Evolutionary conservation across 2,888 invertebrate species (phyloP).

Genomic region (Eremobia ochroleuca): DNA sequence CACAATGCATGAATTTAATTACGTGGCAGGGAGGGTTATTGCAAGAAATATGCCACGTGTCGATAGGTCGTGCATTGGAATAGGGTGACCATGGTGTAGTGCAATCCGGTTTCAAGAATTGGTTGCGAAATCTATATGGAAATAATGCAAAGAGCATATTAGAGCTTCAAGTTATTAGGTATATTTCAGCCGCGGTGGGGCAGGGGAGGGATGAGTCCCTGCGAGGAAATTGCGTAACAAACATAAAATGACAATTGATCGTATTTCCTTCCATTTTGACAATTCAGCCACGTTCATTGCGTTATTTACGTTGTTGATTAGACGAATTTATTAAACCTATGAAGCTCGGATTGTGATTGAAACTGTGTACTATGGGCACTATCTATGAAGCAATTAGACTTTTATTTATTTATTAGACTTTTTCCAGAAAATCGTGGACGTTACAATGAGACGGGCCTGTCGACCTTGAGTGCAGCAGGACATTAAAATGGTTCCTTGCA

Average conservation of each 20-base stretch:
- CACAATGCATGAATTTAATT: conserved; percentile 72
- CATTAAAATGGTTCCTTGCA: neutral
- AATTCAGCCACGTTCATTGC: too few species aligned
- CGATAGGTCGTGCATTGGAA: conserved; percentile 77
- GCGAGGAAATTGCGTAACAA: neutral
- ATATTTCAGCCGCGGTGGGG: neutral
- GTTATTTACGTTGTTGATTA: too few species aligned
- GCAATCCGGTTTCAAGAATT: neutral
- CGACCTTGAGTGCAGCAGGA: neutral
- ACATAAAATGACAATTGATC: neutral
- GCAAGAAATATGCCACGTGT: conserved; percentile 73
- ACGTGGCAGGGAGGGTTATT: conserved; percentile 59
- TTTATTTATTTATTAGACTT: too few species aligned
- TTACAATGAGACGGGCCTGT: too few species aligned
- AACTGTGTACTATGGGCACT: too few species aligned
- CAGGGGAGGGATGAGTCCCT: too few species aligned
- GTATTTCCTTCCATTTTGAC: too few species aligned
- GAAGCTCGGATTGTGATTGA: too few species aligned
- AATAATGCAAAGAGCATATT: neutral
- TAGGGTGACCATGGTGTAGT: conserved; percentile 72
- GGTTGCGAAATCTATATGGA: neutral
- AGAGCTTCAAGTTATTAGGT: neutral
- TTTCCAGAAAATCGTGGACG: too few species aligned
- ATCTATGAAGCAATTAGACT: too few species aligned
- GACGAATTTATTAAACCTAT: too few species aligned